Percentiles rank a stretch among this genome's conserved stretches.
Evolutionary conservation across 1,140 invertebrate genomes (phyloP).

Genomic region (Andrena cerasifolii): DNA sequence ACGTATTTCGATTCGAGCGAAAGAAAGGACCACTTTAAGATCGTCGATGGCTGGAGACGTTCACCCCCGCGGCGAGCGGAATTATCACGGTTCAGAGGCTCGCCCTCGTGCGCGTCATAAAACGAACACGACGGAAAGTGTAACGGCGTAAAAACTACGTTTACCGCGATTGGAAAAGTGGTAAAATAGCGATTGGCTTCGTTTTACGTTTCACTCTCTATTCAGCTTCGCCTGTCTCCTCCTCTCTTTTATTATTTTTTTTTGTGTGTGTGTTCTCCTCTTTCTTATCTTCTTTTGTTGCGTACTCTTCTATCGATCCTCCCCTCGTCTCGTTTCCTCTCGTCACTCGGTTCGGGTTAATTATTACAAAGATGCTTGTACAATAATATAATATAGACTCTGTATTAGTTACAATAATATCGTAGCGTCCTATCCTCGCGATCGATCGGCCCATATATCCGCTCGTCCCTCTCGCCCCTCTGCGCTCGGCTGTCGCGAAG

Average conservation of each 20-base stretch:
- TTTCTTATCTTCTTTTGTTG: slow-evolving; percentile 24
- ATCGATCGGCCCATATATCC: slow-evolving; percentile 52
- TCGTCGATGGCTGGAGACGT: background rate
- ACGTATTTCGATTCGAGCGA: background rate
- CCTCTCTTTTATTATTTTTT: slow-evolving; percentile 6
- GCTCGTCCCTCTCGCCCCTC: slow-evolving; percentile 1
- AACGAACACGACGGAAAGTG: slow-evolving; percentile 44
- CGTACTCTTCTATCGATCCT: slow-evolving; percentile 38
- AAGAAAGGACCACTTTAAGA: background rate
- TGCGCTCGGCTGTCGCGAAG: slow-evolving; percentile 8
- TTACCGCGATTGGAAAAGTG: slow-evolving; percentile 68
- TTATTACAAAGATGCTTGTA: slow-evolving; percentile 77
- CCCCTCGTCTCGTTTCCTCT: slow-evolving; percentile 31
- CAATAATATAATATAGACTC: slow-evolving; percentile 79
- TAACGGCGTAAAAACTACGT: slow-evolving; percentile 61
- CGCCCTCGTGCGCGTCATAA: background rate
- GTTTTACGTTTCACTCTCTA: slow-evolving; percentile 53
- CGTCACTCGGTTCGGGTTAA: slow-evolving; percentile 66
- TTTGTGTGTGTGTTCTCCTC: slow-evolving; percentile 1
- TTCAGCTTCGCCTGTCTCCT: background rate
- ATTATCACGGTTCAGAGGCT: background rate
- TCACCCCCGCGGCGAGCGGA: background rate
- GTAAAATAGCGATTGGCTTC: slow-evolving; percentile 74
- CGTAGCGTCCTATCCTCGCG: slow-evolving; percentile 56
- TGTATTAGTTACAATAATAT: slow-evolving; percentile 81